Evolutionary conservation across 2,888 invertebrate species (phyloP), one percentile per base, ranked within the genome.

Genomic region (Psococerastis gibbosa): DNA sequence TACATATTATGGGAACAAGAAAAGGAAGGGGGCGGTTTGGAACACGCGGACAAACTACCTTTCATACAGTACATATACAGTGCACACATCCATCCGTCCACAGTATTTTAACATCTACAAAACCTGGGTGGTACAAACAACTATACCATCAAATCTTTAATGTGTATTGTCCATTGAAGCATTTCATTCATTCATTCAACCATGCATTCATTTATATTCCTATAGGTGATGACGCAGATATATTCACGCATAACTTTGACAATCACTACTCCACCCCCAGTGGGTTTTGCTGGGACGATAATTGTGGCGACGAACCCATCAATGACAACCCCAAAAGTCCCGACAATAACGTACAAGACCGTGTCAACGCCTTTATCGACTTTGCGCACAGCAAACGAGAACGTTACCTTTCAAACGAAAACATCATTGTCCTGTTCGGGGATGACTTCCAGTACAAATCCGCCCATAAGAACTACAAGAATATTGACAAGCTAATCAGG

Each of bases 351-450:
- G 70, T 73, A 13, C 68, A 74, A 42, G 57, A 60, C 47, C 62
- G 67, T 57, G 74, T 77, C 22, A 52, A 52, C 41, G 49, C 53
- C 1, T 62, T 62, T 50, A 48, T 55, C 2, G 49, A 52, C 5
- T 52, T 53, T 41, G 53, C 57, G 6, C 47, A 52, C 22, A 32
- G 46, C 11, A 57, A 57, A 62, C 60, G 66, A 0, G 49, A 54
- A 17, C 52, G 55, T 45, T 70, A 63, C 50, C 53, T 57, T 42
- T 69, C 72, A 2, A 67, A 69, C 46, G n/a, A n/a, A n/a, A 69
- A 78, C 53, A 62, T 75, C 3, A 62, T 74, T 51, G 59, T 77
- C 50, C 66, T 75, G 2, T 75, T 76, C 75, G 77, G 77, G 3
- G 66, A 67, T 34, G 76, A 77, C 57, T 78, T 78, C 56, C 64